Conservation (phyloP, 2,888 invertebrate genomes). For the Campoplex nolae region DNA sequence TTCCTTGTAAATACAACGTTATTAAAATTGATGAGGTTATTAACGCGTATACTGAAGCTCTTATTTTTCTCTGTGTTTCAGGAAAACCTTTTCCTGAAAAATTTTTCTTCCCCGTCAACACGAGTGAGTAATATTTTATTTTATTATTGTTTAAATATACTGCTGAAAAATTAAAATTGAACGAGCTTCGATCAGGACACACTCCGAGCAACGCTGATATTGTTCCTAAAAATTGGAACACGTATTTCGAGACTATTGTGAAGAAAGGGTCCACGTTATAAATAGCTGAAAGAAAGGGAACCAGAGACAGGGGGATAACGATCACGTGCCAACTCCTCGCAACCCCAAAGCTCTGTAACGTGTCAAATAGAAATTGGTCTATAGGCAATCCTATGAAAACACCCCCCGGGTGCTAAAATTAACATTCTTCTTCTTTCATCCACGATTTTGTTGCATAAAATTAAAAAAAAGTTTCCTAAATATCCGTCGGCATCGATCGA, state of each 20-base stretch:
- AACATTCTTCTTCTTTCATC: not conserved
- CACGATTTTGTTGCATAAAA: not conserved
- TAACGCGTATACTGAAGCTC: not conserved
- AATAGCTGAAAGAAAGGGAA: not conserved
- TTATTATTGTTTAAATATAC: not conserved
- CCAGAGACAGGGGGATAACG: slow-evolving; percentile 22
- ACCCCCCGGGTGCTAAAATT: not conserved
- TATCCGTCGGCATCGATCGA: too few relatives aligned
- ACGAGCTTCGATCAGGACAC: not conserved
- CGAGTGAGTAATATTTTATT: slow-evolving; percentile 19
- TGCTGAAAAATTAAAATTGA: not conserved
- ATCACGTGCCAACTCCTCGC: slow-evolving; percentile 42
- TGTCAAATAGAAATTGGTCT: slow-evolving; percentile 1
- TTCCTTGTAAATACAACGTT: not conserved
- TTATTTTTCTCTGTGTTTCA: slow-evolving; percentile 16
- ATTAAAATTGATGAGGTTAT: not conserved
- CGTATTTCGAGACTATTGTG: not conserved
- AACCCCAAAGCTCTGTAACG: slow-evolving; percentile 17
- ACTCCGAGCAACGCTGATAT: not conserved
- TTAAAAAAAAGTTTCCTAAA: not conserved
- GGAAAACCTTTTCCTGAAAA: not conserved
- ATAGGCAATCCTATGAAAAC: not conserved
- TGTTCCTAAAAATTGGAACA: slow-evolving; percentile 1
- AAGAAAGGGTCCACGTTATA: too few relatives aligned
- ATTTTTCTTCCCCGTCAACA: too few relatives aligned